Evolutionary conservation across 1,140 invertebrate genomes (phyloP), one percentile per base, ranked within the genome.

Genomic region (Cydia splendana): DNA sequence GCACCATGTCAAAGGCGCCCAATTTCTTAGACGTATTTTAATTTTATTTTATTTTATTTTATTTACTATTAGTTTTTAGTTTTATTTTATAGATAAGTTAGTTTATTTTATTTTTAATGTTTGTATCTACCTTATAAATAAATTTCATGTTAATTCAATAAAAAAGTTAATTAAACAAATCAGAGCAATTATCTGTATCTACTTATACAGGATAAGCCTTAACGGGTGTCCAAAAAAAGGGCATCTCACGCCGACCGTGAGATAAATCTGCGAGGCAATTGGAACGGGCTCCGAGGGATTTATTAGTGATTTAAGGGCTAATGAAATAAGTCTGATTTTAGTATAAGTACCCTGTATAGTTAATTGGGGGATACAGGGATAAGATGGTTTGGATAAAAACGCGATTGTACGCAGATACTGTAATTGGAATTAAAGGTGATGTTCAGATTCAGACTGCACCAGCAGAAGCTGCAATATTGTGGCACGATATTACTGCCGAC

Each of bases 301-400:
- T 71, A 71, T 71, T 71, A 71, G 67, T 71, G 67, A 71, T 71
- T 71, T 71, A 71, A 42, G 34, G 67, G 67, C 67, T 71, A 71
- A 71, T 71, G 38, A 71, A 71, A 38, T 71, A 71, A 38, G 67
- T 38, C 67, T 6, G 30, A 71, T 9, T 42, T 71, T 71, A 10
- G 34, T 71, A 71, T 62, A 38, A 38, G 34, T 38, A 62, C 57
- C 57, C 57, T 62, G 57, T 62, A 62, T 62, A 62, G 57, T 62
- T 20, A 20, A 62, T 18, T 62, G 18, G 20, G 53, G 57, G 10
- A 38, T 15, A 71, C 34, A 71, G 7, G 34, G 67, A 7, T 53
- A 53, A n/a, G 51, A 18, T 9, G 51, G 0, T 18, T 53, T 2
- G 51, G 4, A 18, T 18, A 7, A 18, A 53, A 53, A 53, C 51